Conservation (phyloP, 35 echinoderm and acorn worm genomes). For the Patiria miniata region DNA sequence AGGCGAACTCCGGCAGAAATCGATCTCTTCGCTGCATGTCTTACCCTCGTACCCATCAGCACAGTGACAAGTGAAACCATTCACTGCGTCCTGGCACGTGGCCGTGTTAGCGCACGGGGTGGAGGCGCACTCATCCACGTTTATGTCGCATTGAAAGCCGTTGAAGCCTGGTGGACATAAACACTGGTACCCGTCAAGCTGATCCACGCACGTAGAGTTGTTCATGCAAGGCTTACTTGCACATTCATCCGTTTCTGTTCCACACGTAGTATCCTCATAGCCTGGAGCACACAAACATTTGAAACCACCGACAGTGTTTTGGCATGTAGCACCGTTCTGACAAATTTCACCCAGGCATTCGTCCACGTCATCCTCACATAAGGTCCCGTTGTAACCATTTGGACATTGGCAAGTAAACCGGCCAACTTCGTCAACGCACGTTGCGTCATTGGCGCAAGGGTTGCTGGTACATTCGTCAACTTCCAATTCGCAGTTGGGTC, state of each 20-base stretch:
- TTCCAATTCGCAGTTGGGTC: conserved; percentile 32
- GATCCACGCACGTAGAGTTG: conserved; percentile 40
- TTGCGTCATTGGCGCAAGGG: conserved; percentile 56
- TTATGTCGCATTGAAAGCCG: conserved; percentile 35
- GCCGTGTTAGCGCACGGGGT: conserved; percentile 49
- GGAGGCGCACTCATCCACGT: conserved; percentile 64
- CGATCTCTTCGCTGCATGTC: neutral
- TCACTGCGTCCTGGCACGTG: conserved; percentile 54
- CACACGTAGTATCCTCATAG: conserved; percentile 39
- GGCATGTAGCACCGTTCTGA: conserved; percentile 20
- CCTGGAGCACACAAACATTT: conserved; percentile 34
- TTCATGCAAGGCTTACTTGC: conserved; percentile 37
- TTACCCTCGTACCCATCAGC: neutral
- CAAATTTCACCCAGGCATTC: conserved; percentile 48
- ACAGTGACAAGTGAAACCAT: conserved; percentile 47
- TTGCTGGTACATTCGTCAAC: conserved; percentile 43
- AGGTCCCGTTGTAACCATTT: conserved; percentile 37
- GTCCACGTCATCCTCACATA: conserved; percentile 39
- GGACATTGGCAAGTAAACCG: conserved; percentile 35
- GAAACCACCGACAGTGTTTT: conserved; percentile 7
- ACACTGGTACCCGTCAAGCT: conserved; percentile 20
- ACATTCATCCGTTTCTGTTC: conserved; percentile 45
- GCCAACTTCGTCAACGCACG: conserved; percentile 45
- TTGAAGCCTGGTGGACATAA: conserved; percentile 34
- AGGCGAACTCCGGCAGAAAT: conserved; percentile 17